These are phyloP conservation scores for Coenonympha arcania DNA, from an alignment of 2,888 invertebrate species.

Conservation along the genomic window DNA sequence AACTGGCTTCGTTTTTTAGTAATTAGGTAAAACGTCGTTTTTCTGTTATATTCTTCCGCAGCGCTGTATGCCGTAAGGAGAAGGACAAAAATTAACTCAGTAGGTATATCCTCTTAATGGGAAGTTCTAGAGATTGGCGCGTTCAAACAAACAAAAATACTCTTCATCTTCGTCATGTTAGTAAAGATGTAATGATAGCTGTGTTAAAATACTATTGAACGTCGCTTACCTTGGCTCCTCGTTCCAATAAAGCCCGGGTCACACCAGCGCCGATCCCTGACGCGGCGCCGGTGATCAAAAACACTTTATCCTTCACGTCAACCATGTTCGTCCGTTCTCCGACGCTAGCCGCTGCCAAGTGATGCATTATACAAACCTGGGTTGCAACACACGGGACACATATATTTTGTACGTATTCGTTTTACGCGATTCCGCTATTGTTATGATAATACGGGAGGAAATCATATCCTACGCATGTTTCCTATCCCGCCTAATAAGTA, in stretches of 20 bases:
- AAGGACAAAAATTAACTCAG: too few relatives aligned
- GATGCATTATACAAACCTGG: background rate
- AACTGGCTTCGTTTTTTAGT: too few relatives aligned
- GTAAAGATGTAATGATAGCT: too few relatives aligned
- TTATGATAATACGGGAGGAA: constrained; percentile 1
- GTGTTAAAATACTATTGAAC: too few relatives aligned
- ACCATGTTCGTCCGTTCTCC: constrained; percentile 36
- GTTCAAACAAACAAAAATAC: too few relatives aligned
- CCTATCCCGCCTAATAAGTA: background rate
- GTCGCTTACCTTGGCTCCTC: constrained; percentile 57
- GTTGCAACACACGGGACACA: constrained; percentile 6
- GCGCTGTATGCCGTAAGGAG: too few relatives aligned
- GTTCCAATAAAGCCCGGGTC: constrained; percentile 42
- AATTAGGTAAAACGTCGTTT: too few relatives aligned
- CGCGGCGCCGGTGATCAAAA: constrained; percentile 56
- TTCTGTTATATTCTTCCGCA: too few relatives aligned
- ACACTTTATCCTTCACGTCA: constrained; percentile 45
- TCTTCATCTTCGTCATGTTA: too few relatives aligned
- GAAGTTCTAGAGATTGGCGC: too few relatives aligned
- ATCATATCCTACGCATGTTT: constrained; percentile 1
- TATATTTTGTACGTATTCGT: too few relatives aligned
- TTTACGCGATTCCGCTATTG: background rate
- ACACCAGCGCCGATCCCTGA: constrained; percentile 55
- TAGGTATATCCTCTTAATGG: too few relatives aligned
- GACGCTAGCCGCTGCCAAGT: constrained; percentile 3